Base-by-base conservation (phyloP, 1,140 invertebrate genomes). In the Lasioglossum baleicum region DNA sequence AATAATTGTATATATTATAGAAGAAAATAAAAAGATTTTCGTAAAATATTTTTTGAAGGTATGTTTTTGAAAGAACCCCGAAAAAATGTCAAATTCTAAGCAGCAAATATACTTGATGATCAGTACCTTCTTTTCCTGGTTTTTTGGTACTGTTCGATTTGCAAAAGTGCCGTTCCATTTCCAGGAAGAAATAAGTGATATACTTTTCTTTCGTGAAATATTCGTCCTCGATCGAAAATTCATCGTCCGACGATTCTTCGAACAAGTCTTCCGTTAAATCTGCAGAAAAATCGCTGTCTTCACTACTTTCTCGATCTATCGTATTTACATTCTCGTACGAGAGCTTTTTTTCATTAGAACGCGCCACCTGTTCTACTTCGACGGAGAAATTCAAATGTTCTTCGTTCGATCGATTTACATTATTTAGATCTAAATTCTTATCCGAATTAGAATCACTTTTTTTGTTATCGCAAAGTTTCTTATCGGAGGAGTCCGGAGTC, bases 151-250 rank as follows among this genome's bases (percentile, higher is more conserved):
- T 80, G 42, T 83, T 72, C 73, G 67, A 58, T 73, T 89, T 82
- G 84, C 90, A 91, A 61, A 60, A 85, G 61, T 91, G 89, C 69
- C 88, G 88, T 88, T 92, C 91, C 89, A 92, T 92, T 85, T 89
- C 87, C 81, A 92, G 76, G 79, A 92, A 91, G 85, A 92, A 92
- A 87, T 91, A 90, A 60, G 89, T 83, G 42, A 91, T 84, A 83
- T 91, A 92, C 82, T 92, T 92, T 69, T 91, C 92, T 68, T 86
- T 92, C 71, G 91, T 92, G 81, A 89, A 92, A 83, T 91, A 92
- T 44, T 91, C 88, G 75, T 91, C 89, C 78, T 87, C 79, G 71
- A 86, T 73, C 1, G 85, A 61, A 70, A 68, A 65, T 42, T 87
- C 90, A 69, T 90, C 87, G 44, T 88, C 84, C 64, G 77, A 86